Evolutionary conservation across 1,140 invertebrate genomes (phyloP).

Genomic region (Aphidius gifuensis): DNA sequence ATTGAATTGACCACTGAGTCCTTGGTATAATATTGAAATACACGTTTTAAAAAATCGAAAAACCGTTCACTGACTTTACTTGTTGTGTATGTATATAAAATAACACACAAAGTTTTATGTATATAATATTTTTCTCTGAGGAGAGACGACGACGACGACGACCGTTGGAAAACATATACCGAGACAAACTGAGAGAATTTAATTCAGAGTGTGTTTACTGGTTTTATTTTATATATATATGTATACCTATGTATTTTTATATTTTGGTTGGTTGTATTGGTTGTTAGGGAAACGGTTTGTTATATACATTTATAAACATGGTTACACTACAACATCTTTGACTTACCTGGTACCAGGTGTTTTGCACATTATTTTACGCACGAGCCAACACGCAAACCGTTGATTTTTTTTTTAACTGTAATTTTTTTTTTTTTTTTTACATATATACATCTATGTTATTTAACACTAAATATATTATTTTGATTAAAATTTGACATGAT

Average conservation of each 20-base stretch:
- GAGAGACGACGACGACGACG: background rate
- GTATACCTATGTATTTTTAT: background rate
- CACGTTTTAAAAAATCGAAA: constrained; percentile 5
- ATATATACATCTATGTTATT: no score
- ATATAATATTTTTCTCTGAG: background rate
- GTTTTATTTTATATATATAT: background rate
- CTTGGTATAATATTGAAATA: constrained; percentile 21
- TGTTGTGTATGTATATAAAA: constrained; percentile 1
- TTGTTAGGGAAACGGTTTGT: background rate
- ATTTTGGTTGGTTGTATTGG: background rate
- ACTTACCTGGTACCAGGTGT: constrained; percentile 7
- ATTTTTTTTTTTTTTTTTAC: no score
- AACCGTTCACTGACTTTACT: constrained; percentile 23
- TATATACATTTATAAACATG: no score
- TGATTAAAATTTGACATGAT: no score
- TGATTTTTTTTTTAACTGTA: background rate
- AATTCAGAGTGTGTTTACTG: background rate
- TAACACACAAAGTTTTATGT: background rate
- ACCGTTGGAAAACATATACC: constrained; percentile 21
- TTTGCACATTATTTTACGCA: constrained; percentile 16
- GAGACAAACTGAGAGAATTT: background rate
- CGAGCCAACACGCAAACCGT: constrained; percentile 18
- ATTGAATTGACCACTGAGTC: constrained; percentile 13
- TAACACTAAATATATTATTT: no score
- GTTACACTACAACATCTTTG: background rate